Percentiles rank a stretch among this genome's conserved stretches.
These are phyloP conservation scores for Harpalus rubripes DNA, from an alignment of 2,888 invertebrate species.

Conservation along the genomic window DNA sequence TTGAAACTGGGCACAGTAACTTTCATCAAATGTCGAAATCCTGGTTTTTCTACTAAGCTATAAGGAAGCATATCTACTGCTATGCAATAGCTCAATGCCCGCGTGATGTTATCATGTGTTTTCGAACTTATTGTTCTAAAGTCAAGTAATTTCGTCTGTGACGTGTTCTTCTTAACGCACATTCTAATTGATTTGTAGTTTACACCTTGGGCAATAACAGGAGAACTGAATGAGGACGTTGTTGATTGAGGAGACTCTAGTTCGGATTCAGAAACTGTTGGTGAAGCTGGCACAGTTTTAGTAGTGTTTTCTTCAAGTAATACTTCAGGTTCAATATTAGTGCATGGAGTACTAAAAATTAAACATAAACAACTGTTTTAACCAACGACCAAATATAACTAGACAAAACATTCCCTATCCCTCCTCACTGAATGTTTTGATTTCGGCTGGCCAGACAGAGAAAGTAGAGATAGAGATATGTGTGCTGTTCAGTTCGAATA, in stretches of 20 bases:
- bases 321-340: slow-evolving; percentile 11
- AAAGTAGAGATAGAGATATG: too few species aligned
- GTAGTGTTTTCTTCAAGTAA: background rate
- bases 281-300: background rate
- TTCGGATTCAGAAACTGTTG: slow-evolving; percentile 1
- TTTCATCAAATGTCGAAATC: slow-evolving; percentile 2
- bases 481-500: too few species aligned
- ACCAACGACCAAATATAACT: too few species aligned
- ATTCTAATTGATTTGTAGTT: background rate
- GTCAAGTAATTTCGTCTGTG: background rate
- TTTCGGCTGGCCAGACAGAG: too few species aligned
- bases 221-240: background rate
- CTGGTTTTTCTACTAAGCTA: slow-evolving; percentile 11
- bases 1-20: slow-evolving; percentile 13
- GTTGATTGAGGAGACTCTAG: background rate
- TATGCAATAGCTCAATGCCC: slow-evolving; percentile 11
- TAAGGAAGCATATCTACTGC: slow-evolving; percentile 11
- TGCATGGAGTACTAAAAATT: too few species aligned
- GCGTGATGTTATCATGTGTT: background rate
- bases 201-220: background rate
- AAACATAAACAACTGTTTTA: too few species aligned
- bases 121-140: slow-evolving; percentile 8
- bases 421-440: too few species aligned
- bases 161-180: slow-evolving; percentile 6
- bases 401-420: too few species aligned